These are phyloP conservation scores for Cerastis rubricosa DNA, from an alignment of 2,888 invertebrate species.

Conservation along the genomic window DNA sequence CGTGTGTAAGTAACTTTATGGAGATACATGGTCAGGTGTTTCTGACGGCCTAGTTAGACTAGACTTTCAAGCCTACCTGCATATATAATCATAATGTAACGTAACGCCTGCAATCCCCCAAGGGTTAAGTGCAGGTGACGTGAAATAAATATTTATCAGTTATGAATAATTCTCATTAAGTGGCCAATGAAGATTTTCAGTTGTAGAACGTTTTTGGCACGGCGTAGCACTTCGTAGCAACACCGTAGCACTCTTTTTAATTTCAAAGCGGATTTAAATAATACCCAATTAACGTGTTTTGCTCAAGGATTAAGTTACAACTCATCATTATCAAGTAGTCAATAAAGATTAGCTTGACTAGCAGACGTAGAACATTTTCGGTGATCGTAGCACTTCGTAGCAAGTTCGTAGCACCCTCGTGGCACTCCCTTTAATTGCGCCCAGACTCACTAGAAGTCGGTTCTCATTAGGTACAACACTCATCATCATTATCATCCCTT, in stretches of 20 bases:
- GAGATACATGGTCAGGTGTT: not conserved
- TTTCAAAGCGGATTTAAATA: not conserved
- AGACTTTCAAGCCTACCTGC: too few relatives aligned
- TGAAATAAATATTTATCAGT: not conserved
- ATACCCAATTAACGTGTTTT: not conserved
- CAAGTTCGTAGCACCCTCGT: conserved; percentile 53
- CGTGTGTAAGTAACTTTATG: not conserved
- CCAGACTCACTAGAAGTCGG: conserved; percentile 56
- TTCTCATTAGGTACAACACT: conserved; percentile 62
- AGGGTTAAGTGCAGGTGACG: not conserved
- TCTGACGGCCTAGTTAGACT: not conserved
- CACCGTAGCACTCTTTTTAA: conserved; percentile 27
- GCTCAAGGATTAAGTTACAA: not conserved
- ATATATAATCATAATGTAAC: not conserved
- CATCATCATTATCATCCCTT: conserved; percentile 67
- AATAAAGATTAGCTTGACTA: conserved; percentile 6
- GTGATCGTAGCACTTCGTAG: conserved; percentile 56
- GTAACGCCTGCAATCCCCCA: not conserved
- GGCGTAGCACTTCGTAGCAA: conserved; percentile 22
- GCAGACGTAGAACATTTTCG: conserved; percentile 32
- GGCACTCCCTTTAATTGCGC: conserved; percentile 78
- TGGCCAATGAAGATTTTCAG: conserved; percentile 34
- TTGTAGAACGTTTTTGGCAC: conserved; percentile 43
- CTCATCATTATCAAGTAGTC: not conserved
- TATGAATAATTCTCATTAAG: conserved; percentile 4